Evolutionary conservation across 2,113 vertebrate species (phyloP), one percentile per base, ranked within the genome.

Genomic region (Oreochromis niloticus): DNA sequence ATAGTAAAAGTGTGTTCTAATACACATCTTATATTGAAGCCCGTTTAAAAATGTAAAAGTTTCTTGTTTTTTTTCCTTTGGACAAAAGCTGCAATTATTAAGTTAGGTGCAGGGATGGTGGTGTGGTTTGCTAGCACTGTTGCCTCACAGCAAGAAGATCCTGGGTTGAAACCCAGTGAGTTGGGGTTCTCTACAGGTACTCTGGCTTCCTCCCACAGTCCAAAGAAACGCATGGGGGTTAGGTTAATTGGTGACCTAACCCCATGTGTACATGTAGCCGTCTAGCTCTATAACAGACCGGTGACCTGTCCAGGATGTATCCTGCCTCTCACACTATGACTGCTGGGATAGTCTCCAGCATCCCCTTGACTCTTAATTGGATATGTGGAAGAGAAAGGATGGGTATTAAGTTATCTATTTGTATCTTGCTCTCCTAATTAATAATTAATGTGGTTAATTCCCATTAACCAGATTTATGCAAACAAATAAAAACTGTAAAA

Each of bases 31-130:
- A 73, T 46, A 48, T 17, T 73, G 22, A 73, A 2, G 22, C 8
- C 39, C 0, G 2, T 46, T 46, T 41, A 24, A 24, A 43, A 71
- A 24, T 24, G 3, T 3, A 4, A 10, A 16, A 2, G 2, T 27
- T 68, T 39, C 63, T 19, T 6, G 1, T 6, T 11, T 41, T 34
- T 5, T 41, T 8, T n/a, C 32, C 6, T 73, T 1, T 16, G 22
- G 41, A 73, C 41, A 46, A 46, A 73, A 73, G 68, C 68, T 48
- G 41, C 22, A 73, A 73, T 73, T 71, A 43, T 43, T 27, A 71
- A 4, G 39, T 71, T 71, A 1, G 39, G 39, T 27, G 39, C 19
- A 43, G 66, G 66, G 39, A 43, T 24, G 12, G n/a, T 1, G 41
- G 8, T 27, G 22, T 27, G 22, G 22, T 73, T 6, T 36, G 43